Evolutionary conservation across 2,113 vertebrate species (phyloP).

Genomic region (Sturnira hondurensis): DNA sequence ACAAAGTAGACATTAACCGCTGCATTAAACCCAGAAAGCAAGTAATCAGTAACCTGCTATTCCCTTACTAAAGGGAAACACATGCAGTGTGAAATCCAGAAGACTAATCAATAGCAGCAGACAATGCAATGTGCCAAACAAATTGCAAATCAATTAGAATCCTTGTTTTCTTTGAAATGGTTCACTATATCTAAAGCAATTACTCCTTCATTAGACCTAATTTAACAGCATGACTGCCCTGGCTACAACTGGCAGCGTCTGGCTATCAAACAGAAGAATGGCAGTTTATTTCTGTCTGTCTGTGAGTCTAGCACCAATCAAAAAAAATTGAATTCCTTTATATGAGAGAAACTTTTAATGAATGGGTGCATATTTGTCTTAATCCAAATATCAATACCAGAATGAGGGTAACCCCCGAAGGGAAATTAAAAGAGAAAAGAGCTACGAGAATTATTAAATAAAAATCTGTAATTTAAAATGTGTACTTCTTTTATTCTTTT

Average conservation of each 20-base stretch:
- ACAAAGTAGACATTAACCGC: conserved; percentile 99
- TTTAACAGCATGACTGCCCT: conserved; percentile 92
- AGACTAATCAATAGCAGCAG: conserved; percentile 96
- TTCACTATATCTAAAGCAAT: conserved; percentile 99
- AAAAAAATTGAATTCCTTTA: conserved; percentile 83
- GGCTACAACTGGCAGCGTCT: conserved; percentile 93
- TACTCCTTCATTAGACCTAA: conserved; percentile 99
- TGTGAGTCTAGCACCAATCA: conserved; percentile 83
- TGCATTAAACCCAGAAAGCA: conserved; percentile 98
- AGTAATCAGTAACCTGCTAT: conserved; percentile 99
- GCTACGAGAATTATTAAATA: not conserved
- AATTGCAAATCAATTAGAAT: conserved; percentile 99
- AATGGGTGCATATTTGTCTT: conserved; percentile 75
- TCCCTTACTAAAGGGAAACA: conserved; percentile 99
- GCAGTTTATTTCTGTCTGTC: conserved; percentile 89
- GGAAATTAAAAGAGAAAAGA: conserved; percentile 17
- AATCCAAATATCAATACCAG: conserved; percentile 67
- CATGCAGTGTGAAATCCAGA: conserved; percentile 99
- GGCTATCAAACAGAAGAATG: conserved; percentile 88
- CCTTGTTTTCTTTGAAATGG: conserved; percentile 99
- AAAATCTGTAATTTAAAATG: conserved; percentile 4
- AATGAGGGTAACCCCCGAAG: not conserved
- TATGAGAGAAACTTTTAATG: conserved; percentile 79
- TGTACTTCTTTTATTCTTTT: conserved; percentile 3
- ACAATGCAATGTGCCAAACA: conserved; percentile 96